These are phyloP conservation scores for Agonopterix subpropinquella DNA, from an alignment of 2,888 invertebrate genomes.

Conservation along the genomic window DNA sequence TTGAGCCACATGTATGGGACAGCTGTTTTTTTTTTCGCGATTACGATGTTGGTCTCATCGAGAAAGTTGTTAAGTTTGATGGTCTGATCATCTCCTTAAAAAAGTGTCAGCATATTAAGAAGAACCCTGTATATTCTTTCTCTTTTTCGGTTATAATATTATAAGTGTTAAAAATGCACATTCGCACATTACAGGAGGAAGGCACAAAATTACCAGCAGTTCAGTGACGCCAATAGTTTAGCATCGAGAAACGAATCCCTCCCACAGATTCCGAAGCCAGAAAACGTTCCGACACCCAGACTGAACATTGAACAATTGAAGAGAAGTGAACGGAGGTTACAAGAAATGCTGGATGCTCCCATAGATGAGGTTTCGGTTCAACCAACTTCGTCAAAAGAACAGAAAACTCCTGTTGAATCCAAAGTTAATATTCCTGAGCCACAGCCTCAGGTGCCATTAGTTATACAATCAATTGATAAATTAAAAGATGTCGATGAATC, in stretches of 20 bases:
- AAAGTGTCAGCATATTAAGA: too few relatives aligned
- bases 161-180: conserved; percentile 7
- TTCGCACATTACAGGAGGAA: conserved; percentile 39
- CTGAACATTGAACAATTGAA: conserved; percentile 55
- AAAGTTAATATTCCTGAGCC: conserved; percentile 31
- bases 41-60: too few relatives aligned
- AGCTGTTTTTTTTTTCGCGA: too few relatives aligned
- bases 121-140: too few relatives aligned
- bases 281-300: conserved; percentile 33
- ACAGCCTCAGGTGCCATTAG: conserved; percentile 38
- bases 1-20: too few relatives aligned
- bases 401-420: conserved; percentile 19
- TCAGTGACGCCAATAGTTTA: conserved; percentile 45
- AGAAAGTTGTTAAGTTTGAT: too few relatives aligned
- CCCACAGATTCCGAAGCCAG: conserved; percentile 29
- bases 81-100: too few relatives aligned
- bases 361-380: conserved; percentile 27
- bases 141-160: neutral
- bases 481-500: conserved; percentile 51
- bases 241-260: conserved; percentile 37
- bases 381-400: conserved; percentile 23
- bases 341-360: conserved; percentile 54
- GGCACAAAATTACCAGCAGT: conserved; percentile 39
- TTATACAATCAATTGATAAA: conserved; percentile 63
- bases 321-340: conserved; percentile 52